Evolutionary conservation across 2,888 invertebrate genomes (phyloP), one percentile per base, ranked within the genome.

Genomic region (Hydraecia micacea): DNA sequence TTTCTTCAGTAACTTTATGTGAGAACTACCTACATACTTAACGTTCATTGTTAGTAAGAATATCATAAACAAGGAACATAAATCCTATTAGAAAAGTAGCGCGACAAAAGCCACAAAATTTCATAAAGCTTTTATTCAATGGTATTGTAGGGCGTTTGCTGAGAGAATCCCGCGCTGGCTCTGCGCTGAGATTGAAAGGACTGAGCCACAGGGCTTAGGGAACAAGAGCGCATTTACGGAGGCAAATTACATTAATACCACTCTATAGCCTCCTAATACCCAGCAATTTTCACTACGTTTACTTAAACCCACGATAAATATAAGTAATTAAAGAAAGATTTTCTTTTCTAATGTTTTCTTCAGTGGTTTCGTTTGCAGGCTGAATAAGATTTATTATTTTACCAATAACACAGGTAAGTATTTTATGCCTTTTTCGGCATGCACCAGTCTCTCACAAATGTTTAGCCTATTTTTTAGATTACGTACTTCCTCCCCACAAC

Each of bases 91-190:
- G 75, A 85, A 80, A 84, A 86, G 86, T 80, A 82, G 73, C 73
- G 49, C 77, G 74, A 88, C 83, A 87, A 89, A 88, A 80, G 86
- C 78, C 81, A 84, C 73, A 81, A 75, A 87, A 85, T 87, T 87
- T 87, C 79, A 88, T 87, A 87, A 89, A 84, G 84, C 84, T 86
- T 86, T 87, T 86, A 88, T 88, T 88, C 80, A 83, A 81, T 81
- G 81, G 77, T 72, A 83, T 85, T 86, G 81, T 84, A 66, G 74
- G 63, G 74, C 75, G 79, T 77, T 86, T 72, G 76, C 67, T 79
- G 74, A 75, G 70, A 70, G 80, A 85, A 87, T 79, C 83, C 83
- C 79, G 74, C 79, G 71, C 73, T 11, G 66, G 52, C 66, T 79
- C 74, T 58, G 60, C 60, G 62, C 39, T 36, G 62, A 73, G 70